Percentiles rank a stretch among this genome's conserved stretches.
Evolutionary conservation across 2,113 vertebrate genomes (phyloP).

Genomic region (Athene cunicularia): DNA sequence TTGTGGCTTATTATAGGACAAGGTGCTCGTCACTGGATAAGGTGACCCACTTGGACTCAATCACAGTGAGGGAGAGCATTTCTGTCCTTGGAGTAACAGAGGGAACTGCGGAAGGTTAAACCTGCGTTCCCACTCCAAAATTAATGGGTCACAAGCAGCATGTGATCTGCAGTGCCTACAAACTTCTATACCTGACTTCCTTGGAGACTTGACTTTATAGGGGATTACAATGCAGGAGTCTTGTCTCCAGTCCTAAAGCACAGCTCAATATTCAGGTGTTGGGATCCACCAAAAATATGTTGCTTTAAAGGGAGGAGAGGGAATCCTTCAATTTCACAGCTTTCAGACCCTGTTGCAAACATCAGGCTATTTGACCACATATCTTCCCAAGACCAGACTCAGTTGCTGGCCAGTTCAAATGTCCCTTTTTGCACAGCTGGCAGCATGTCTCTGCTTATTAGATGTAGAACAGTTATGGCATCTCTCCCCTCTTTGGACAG

Average conservation of each 20-base stretch:
- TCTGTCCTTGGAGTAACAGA: not conserved
- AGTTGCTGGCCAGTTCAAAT: not conserved
- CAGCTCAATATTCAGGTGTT: not conserved
- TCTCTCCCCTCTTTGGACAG: not conserved
- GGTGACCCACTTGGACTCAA: not conserved
- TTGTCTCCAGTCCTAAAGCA: not conserved
- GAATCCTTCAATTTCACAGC: not conserved
- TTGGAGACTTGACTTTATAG: not conserved
- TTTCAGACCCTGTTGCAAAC: not conserved
- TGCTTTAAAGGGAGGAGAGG: not conserved
- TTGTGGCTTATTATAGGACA: not conserved
- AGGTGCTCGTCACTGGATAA: not conserved
- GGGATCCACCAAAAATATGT: not conserved
- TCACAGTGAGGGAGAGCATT: rapidly evolving
- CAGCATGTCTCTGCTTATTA: not conserved
- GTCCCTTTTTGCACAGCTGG: not conserved
- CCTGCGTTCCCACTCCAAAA: not conserved
- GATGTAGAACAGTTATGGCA: not conserved
- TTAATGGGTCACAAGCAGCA: not conserved
- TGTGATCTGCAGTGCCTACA: not conserved
- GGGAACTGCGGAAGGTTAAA: not conserved
- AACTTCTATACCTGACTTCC: not conserved
- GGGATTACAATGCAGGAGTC: not conserved
- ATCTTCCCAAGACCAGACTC: not conserved
- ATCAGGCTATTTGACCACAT: not conserved